Conservation (phyloP, 2,797 vertebrate species). For the Intellagama lesueurii region DNA sequence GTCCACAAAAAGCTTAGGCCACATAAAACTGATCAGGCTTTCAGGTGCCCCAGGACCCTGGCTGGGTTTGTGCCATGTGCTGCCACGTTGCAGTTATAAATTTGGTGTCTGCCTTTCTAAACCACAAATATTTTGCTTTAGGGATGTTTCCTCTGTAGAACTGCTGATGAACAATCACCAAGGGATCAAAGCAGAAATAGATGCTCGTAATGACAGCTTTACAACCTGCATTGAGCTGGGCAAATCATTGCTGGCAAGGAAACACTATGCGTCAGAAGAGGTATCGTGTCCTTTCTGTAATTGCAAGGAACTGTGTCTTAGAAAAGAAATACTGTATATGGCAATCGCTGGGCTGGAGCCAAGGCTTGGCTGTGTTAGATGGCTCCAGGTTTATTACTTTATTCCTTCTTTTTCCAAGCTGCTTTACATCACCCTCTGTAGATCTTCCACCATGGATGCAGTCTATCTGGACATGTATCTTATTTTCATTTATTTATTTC, state of each 20-base stretch:
- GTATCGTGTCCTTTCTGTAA: constrained; percentile 69
- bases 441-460: neutral
- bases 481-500: neutral
- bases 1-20: too few relatives aligned
- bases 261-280: constrained; percentile 95
- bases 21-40: too few relatives aligned
- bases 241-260: constrained; percentile 92
- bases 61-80: too few relatives aligned
- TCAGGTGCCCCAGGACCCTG: too few relatives aligned
- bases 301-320: rapidly evolving
- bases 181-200: constrained; percentile 97
- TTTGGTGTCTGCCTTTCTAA: constrained; percentile 38
- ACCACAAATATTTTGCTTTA: constrained; percentile 65
- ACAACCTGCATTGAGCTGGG: constrained; percentile 95
- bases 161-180: constrained; percentile 99
- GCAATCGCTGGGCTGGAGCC: neutral
- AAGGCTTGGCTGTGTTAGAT: constrained; percentile 32
- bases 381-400: neutral
- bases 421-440: constrained; percentile 12
- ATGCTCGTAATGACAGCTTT: constrained; percentile 96
- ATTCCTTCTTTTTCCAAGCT: neutral
- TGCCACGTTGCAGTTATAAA: neutral
- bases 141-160: constrained; percentile 96
- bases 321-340: neutral
- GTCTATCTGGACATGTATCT: neutral